A percentile compares a stretch with the other conserved stretches of the same genome.
phyloP scores from a whole-genome alignment of 2,113 vertebrate species.

The Cyprinodon variegatus region DNA sequence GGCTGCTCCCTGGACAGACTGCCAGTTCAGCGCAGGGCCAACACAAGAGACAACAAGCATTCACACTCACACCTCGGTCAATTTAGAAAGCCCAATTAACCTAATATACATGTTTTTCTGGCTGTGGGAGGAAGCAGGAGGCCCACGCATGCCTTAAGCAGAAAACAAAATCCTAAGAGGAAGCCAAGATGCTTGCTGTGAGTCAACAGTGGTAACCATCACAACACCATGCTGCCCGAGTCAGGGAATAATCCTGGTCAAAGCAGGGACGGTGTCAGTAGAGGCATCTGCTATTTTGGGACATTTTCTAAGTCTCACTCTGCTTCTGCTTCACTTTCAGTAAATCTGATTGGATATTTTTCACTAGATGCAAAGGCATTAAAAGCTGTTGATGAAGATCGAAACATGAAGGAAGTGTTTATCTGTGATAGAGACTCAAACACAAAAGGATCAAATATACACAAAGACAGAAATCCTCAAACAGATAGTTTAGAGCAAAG shows the following conservation, averaged over 20 bases:
- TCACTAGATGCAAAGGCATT: background rate
- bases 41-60: background rate
- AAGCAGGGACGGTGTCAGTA: background rate
- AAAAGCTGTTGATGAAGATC: background rate
- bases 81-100: slow-evolving; percentile 2
- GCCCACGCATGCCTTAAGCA: background rate
- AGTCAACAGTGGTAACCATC: slow-evolving; percentile 1
- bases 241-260: background rate
- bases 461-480: background rate
- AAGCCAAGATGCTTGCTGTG: background rate
- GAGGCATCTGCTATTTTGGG: background rate
- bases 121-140: background rate
- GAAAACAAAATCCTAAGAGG: background rate
- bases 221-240: background rate
- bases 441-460: background rate
- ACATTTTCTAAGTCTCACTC: slow-evolving; percentile 1
- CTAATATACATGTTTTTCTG: background rate
- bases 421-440: background rate
- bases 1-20: background rate
- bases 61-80: background rate
- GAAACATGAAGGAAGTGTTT: background rate
- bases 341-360: background rate
- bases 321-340: background rate
- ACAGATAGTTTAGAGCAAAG: background rate
- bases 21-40: background rate